Percentiles rank a stretch among this genome's conserved stretches.
These are phyloP conservation scores for Papilio glaucus DNA, from an alignment of 1,140 invertebrate genomes.

Conservation along the genomic window DNA sequence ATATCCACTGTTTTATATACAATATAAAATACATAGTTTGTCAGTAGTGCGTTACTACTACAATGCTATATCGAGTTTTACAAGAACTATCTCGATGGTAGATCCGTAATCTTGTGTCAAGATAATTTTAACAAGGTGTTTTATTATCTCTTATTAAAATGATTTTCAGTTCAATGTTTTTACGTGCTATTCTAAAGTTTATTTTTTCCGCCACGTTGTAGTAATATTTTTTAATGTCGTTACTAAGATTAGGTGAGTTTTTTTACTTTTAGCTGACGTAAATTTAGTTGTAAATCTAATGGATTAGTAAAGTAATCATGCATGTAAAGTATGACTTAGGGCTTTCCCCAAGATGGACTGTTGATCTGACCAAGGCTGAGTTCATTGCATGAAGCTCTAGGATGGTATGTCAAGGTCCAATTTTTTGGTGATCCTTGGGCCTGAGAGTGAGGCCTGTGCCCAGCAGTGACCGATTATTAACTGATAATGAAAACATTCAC, in stretches of 20 bases:
- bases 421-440: too few species aligned
- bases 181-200: not conserved
- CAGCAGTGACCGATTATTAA: too few species aligned
- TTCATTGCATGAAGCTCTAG: too few species aligned
- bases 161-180: not conserved
- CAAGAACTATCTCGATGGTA: constrained; percentile 17
- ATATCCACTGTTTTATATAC: not conserved
- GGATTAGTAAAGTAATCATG: too few species aligned
- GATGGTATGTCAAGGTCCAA: too few species aligned
- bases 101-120: constrained; percentile 14
- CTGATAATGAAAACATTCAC: too few species aligned
- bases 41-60: constrained; percentile 2
- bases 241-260: constrained; percentile 21
- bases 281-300: too few species aligned
- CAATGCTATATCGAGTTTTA: constrained; percentile 12
- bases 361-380: too few species aligned
- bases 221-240: not conserved
- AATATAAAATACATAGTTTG: not conserved
- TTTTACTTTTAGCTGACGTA: not conserved
- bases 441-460: too few species aligned
- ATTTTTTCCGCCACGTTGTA: not conserved
- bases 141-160: constrained; percentile 7
- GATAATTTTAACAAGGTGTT: constrained; percentile 19
- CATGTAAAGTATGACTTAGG: too few species aligned
- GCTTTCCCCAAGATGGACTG: too few species aligned